Evolutionary conservation across 2,113 vertebrate genomes (phyloP), one percentile per base, ranked within the genome.

Genomic region (Macheiramphus alcinus): DNA sequence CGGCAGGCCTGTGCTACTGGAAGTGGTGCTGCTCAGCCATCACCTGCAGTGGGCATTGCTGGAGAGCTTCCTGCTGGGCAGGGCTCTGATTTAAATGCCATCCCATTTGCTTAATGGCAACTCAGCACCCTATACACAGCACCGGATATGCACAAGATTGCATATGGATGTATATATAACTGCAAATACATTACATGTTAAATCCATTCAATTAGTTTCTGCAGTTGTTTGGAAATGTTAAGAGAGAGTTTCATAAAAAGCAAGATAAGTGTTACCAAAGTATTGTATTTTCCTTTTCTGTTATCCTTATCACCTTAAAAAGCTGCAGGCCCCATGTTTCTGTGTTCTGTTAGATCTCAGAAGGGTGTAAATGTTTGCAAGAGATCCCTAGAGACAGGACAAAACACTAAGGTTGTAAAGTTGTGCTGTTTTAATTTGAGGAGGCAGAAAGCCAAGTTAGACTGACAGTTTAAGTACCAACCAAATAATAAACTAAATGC

Each of bases 401-500:
- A 79, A 67, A 81, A 63, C 42, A 42, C 50, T 42, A 36, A 38
- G 45, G 48, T 38, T 92, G 79, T 72, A 43, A 93, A 94, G 48
- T 50, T 84, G 47, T 75, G 38, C 71, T 91, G 52, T 27, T 95
- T 71, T 96, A 78, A 93, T 95, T 88, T 88, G 75, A 87, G 84
- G 56, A 94, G 94, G 94, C 95, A 94, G 91, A 90, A 93, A 81
- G 80, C 91, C 90, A 90, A 90, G 40, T 79, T 50, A 61, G 56
- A 91, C 50, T 90, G 83, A 86, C 42, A 71, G 88, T 68, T 68
- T 90, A 92, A 91, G 74, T 94, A 86, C 90, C 21, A 5, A 52
- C 45, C 70, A 96, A 89, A 95, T 94, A 90, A 93, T 92, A 95
- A 96, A 91, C 42, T 82, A 84, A 81, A 93, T 88, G 83, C 56